Evolutionary conservation across 2,888 invertebrate species (phyloP).

Genomic region (Cephonodes hylas): DNA sequence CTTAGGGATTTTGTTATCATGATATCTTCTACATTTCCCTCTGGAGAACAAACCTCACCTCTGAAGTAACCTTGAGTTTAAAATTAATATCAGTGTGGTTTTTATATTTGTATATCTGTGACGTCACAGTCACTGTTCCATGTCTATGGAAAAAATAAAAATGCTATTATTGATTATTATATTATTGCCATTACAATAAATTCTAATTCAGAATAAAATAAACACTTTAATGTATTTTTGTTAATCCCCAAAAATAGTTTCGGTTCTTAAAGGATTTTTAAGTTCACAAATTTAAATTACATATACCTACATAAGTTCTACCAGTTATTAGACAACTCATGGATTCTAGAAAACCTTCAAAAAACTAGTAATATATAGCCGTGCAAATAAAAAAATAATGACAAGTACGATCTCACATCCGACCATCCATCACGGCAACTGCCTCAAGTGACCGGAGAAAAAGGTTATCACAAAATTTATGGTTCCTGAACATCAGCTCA

Average conservation of each 20-base stretch:
- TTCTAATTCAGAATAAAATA: no score
- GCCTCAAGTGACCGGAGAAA: slow-evolving; percentile 1
- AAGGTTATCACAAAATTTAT: slow-evolving; percentile 13
- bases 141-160: no score
- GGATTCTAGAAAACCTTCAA: neutral
- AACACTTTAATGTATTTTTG: no score
- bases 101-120: neutral
- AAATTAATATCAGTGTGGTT: neutral
- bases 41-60: neutral
- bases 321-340: no score
- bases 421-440: neutral
- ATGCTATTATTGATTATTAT: no score
- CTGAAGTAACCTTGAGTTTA: neutral
- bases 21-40: neutral
- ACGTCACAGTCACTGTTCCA: no score
- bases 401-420: neutral
- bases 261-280: no score
- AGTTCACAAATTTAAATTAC: no score
- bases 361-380: neutral
- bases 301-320: no score
- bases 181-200: no score
- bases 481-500: slow-evolving; percentile 2
- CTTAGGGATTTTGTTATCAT: neutral
- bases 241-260: no score
- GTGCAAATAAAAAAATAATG: neutral